phyloP scores from a whole-genome alignment of 2,113 vertebrate species.

The Setophaga petechia region DNA sequence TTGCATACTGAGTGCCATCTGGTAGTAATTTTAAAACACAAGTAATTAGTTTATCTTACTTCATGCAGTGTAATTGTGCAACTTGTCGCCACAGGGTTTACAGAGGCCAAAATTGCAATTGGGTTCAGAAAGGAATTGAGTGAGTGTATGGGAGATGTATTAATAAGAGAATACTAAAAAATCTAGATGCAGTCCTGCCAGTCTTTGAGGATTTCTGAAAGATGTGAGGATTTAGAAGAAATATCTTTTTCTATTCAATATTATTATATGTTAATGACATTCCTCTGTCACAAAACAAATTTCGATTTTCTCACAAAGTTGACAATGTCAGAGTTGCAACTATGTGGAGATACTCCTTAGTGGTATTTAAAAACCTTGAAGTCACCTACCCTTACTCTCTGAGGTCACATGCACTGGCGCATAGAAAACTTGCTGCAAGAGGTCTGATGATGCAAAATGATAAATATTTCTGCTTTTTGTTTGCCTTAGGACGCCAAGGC shows the following conservation, averaged over 20 bases:
- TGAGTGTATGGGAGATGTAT: background rate
- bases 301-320: background rate
- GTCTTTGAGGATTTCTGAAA: background rate
- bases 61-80: background rate
- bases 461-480: background rate
- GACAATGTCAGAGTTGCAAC: background rate
- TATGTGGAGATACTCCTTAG: background rate
- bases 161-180: background rate
- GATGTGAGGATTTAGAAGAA: background rate
- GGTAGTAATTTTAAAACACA: background rate
- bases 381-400: background rate
- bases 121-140: background rate
- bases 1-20: background rate
- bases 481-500: conserved; percentile 56
- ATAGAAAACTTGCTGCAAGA: background rate
- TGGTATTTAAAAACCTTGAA: background rate
- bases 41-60: conserved; percentile 5
- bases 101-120: background rate
- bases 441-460: background rate
- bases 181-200: background rate
- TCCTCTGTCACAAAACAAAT: background rate
- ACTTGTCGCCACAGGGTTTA: background rate
- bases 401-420: background rate
- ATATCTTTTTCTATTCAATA: background rate
- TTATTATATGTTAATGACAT: background rate